Conservation (phyloP, 2,113 vertebrate species). For the Ptilonorhynchus violaceus region DNA sequence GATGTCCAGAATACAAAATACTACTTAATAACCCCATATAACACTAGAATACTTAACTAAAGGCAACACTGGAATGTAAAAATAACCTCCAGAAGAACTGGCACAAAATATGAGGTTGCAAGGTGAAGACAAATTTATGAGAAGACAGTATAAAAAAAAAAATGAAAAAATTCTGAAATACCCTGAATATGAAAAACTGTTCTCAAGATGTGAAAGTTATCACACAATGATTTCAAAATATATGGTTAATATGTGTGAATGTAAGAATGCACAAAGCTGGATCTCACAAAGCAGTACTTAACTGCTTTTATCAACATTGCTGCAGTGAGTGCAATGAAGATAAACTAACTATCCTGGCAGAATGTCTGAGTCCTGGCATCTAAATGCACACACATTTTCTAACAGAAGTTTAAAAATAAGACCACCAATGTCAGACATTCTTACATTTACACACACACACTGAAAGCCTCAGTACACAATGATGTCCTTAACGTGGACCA, state of each 20-base stretch:
- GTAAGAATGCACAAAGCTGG: not conserved
- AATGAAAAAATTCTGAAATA: not conserved
- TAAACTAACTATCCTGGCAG: not conserved
- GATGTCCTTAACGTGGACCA: not conserved
- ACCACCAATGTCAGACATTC: not conserved
- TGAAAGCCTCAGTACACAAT: not conserved
- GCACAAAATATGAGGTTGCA: not conserved
- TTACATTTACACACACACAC: not conserved
- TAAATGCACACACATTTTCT: not conserved
- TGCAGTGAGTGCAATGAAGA: not conserved
- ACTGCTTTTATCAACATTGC: not conserved
- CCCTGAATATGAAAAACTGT: not conserved
- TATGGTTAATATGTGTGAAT: not conserved
- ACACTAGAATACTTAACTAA: not conserved
- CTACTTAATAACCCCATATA: not conserved
- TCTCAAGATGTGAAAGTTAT: not conserved
- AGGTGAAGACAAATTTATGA: not conserved
- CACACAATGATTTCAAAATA: not conserved
- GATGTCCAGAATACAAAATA: not conserved
- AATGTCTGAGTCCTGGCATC: not conserved
- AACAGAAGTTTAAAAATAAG: not conserved
- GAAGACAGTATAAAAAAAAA: not conserved
- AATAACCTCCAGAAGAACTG: not conserved
- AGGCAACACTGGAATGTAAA: not conserved
- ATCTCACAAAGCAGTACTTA: not conserved